Evolutionary conservation across 2,113 vertebrate genomes (phyloP).

Genomic region (Corydoras maculifer): DNA sequence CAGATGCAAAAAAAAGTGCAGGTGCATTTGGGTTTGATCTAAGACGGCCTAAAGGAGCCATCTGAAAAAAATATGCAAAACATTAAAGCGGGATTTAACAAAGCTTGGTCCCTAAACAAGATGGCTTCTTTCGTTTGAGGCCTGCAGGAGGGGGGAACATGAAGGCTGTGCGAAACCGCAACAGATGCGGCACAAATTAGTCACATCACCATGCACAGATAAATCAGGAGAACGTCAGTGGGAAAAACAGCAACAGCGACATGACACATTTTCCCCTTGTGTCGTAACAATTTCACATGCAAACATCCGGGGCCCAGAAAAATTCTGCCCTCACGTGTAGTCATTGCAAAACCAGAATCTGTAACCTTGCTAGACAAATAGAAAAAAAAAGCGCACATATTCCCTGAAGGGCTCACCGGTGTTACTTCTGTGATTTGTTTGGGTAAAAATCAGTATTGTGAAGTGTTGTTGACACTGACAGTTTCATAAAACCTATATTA

Average conservation of each 20-base stretch:
- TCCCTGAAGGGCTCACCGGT: neutral
- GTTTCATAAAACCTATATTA: neutral
- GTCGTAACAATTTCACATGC: conserved; percentile 30
- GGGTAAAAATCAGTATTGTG: neutral
- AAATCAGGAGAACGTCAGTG: conserved; percentile 35
- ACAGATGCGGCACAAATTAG: conserved; percentile 41
- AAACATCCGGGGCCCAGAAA: conserved; percentile 3
- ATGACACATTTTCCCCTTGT: conserved; percentile 29
- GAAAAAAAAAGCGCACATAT: neutral
- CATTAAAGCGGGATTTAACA: conserved; percentile 62
- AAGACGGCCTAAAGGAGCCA: conserved; percentile 68
- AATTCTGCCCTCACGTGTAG: neutral
- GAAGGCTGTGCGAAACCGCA: conserved; percentile 29
- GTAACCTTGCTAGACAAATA: neutral
- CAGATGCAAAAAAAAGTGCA: conserved; percentile 67
- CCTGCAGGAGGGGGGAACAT: conserved; percentile 30
- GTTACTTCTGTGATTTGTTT: conserved; percentile 13
- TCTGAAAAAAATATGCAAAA: conserved; percentile 66
- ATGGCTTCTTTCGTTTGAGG: conserved; percentile 28
- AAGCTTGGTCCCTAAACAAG: conserved; percentile 43
- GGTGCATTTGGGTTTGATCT: conserved; percentile 76
- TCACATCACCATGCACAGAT: conserved; percentile 38
- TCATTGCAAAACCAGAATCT: neutral
- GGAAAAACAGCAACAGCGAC: conserved; percentile 29
- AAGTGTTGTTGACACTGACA: neutral